Percentiles rank a stretch among this genome's conserved stretches.
phyloP scores from a whole-genome alignment of 2,113 vertebrate species.

The Scomber japonicus region DNA sequence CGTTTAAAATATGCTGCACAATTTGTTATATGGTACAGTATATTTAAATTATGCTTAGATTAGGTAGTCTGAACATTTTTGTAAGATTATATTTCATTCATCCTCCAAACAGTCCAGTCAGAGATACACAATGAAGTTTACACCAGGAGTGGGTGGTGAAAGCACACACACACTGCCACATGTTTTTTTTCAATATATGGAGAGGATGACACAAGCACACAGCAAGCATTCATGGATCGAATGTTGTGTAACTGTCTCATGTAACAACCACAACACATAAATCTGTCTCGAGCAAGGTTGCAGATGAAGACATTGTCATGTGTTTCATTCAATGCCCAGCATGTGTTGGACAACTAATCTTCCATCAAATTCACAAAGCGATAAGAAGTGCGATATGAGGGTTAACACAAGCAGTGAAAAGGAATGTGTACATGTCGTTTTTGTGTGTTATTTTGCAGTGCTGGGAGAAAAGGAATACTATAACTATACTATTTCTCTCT shows the following conservation, averaged over 20 bases:
- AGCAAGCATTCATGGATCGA: slow-evolving; percentile 5
- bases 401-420: slow-evolving; percentile 13
- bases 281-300: slow-evolving; percentile 33
- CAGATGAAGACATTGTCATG: slow-evolving; percentile 8
- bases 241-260: slow-evolving; percentile 3
- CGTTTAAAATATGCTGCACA: background rate
- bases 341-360: slow-evolving; percentile 40
- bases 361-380: slow-evolving; percentile 29
- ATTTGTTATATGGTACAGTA: background rate
- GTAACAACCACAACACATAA: slow-evolving; percentile 24
- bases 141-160: background rate
- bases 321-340: slow-evolving; percentile 51
- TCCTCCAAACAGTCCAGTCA: background rate
- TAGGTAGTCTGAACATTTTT: background rate
- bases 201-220: background rate
- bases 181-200: background rate
- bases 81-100: background rate
- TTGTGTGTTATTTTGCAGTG: slow-evolving; percentile 7
- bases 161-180: background rate
- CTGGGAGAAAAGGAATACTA: background rate
- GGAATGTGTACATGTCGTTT: background rate
- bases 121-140: background rate
- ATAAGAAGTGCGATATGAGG: background rate
- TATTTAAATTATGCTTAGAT: background rate
- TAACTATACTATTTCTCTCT: no score